Evolutionary conservation across 2,797 vertebrate species (phyloP), one percentile per base, ranked within the genome.

Genomic region (Limosa lapponica): DNA sequence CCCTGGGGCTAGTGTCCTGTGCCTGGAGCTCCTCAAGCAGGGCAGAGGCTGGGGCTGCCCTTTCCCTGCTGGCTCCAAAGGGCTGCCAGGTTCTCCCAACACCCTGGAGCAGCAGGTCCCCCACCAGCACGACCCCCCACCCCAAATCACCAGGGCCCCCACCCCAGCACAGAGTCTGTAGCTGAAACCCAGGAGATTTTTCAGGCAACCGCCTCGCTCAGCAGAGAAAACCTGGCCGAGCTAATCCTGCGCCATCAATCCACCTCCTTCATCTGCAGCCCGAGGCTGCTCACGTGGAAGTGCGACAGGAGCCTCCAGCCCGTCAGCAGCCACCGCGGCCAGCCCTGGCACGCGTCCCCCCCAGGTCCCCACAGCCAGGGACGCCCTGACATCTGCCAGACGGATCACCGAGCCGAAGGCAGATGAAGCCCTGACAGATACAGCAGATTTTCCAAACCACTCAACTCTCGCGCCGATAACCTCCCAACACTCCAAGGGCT

Each of bases 11-110:
- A 24, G 19, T 18, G 51, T 43, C 54, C 54, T 16, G 16, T 6
- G 46, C 71, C 61, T 3, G 4, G 8, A 66, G 82, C n/a, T 61
- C 8, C 49, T 24, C 7, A 0, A 1, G 2, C 1, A 0, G 27
- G 46, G 82, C 55, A 78, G 73, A 32, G 36, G 28, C 16, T n/a
- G 55, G 30, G 51, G 66, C 36, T 67, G 22, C 2, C 13, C 49
- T 44, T 51, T 48, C 73, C 37, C 22, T 0, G n/a, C n/a, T 16
- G 36, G 32, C 58, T 70, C 49, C 11, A 43, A n/a, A 41, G 28
- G 51, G 41, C 43, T 4, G 7, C 23, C 34, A 3, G 41, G 4
- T 25, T 54, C 72, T 83, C 69, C 49, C 81, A 54, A 54, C 13
- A 20, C 8, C 15, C 30, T 2, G 17, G 48, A 55, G 71, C 44